phyloP scores from a whole-genome alignment of 2,797 vertebrate genomes.

The Apogon hyalosoma region DNA sequence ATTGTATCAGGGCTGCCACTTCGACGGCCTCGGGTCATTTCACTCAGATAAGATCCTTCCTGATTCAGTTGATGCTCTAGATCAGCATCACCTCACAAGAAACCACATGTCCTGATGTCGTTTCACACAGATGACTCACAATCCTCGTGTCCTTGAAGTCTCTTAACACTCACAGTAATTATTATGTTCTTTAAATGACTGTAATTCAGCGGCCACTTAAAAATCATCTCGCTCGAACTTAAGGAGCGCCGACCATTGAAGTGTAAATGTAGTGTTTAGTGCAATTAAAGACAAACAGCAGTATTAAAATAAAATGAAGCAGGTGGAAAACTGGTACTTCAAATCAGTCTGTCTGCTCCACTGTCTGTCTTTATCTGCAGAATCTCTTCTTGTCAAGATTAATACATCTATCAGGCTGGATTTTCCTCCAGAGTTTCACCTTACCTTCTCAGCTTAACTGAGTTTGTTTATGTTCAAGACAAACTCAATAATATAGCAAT shows the following conservation, averaged over 20 bases:
- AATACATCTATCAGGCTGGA: conserved; percentile 21
- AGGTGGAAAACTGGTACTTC: not conserved
- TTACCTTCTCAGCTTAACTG: conserved; percentile 9
- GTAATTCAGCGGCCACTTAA: not conserved
- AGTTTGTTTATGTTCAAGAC: conserved; percentile 26
- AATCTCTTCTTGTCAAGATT: conserved; percentile 27
- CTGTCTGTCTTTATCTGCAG: conserved; percentile 25
- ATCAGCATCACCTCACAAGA: too few species aligned
- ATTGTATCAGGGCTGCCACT: too few species aligned
- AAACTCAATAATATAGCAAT: conserved; percentile 31
- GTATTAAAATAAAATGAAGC: not conserved
- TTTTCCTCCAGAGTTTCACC: conserved; percentile 8
- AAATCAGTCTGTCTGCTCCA: not conserved
- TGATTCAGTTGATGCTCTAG: too few species aligned
- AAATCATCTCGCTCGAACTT: too few species aligned
- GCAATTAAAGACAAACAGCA: not conserved
- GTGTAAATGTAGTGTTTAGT: not conserved
- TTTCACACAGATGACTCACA: too few species aligned
- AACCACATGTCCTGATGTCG: too few species aligned
- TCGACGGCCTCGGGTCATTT: too few species aligned
- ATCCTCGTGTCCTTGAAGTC: too few species aligned
- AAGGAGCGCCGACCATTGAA: not conserved
- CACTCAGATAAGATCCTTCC: too few species aligned
- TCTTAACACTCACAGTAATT: too few species aligned
- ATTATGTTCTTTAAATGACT: too few species aligned